A percentile compares a stretch with the other conserved stretches of the same genome.
Conservation (phyloP, 2,888 invertebrate species). For the Chrysopilus asiliformis region DNA sequence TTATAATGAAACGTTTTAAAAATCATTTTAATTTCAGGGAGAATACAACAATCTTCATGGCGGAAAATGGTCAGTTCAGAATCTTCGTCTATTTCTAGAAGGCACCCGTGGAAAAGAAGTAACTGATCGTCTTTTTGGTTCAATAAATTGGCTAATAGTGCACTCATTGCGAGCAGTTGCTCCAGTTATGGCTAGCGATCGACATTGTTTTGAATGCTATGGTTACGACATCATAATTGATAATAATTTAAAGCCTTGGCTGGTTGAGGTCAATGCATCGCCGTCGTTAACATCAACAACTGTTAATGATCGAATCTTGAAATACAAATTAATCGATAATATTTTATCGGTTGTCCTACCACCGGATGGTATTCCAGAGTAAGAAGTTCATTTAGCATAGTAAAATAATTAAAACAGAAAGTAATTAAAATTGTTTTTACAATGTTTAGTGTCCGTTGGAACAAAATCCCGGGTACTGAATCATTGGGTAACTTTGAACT, state of each 20-base stretch:
- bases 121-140: slow-evolving; percentile 76
- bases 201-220: slow-evolving; percentile 66
- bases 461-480: slow-evolving; percentile 61
- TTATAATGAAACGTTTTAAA: neutral
- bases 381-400: slow-evolving; percentile 25
- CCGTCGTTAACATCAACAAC: slow-evolving; percentile 91
- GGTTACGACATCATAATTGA: slow-evolving; percentile 96
- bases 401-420: slow-evolving; percentile 1
- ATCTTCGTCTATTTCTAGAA: slow-evolving; percentile 77
- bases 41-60: slow-evolving; percentile 91
- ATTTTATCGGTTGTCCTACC: slow-evolving; percentile 82
- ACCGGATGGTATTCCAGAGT: slow-evolving; percentile 78
- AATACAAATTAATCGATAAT: slow-evolving; percentile 87
- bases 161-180: slow-evolving; percentile 88
- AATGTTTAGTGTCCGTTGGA: slow-evolving; percentile 67
- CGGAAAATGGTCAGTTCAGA: slow-evolving; percentile 87
- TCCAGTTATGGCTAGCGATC: slow-evolving; percentile 84
- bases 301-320: slow-evolving; percentile 83
- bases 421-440: neutral
- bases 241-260: slow-evolving; percentile 85
- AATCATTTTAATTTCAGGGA: slow-evolving; percentile 40
- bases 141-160: slow-evolving; percentile 80
- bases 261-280: slow-evolving; percentile 88
- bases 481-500: slow-evolving; percentile 74
- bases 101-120: slow-evolving; percentile 80